Evolutionary conservation across 2,797 vertebrate genomes (phyloP).

Genomic region (Todus mexicanus): DNA sequence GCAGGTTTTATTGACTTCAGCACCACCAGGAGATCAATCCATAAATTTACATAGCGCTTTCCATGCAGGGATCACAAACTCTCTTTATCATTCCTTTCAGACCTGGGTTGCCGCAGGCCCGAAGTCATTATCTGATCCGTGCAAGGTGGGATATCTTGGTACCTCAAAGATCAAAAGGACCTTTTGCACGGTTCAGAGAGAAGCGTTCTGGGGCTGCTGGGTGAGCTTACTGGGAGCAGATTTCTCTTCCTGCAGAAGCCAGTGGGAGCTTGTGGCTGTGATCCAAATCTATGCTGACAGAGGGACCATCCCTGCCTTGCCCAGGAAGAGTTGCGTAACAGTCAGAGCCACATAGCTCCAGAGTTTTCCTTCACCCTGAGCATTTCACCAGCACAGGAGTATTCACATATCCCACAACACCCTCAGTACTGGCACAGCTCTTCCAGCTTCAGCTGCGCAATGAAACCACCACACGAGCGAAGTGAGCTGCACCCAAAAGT

Average conservation of each 20-base stretch:
- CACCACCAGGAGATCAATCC: not conserved
- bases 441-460: not conserved
- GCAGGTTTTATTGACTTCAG: not conserved
- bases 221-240: not conserved
- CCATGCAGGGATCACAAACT: not conserved
- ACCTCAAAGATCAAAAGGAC: constrained; percentile 27
- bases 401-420: not conserved
- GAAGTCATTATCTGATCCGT: not conserved
- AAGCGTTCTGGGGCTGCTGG: not conserved
- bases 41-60: not conserved
- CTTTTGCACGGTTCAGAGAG: not conserved
- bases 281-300: not conserved
- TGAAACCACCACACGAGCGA: not conserved
- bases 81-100: not conserved
- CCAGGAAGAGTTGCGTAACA: not conserved
- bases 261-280: not conserved
- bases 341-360: not conserved
- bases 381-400: not conserved
- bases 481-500: not conserved
- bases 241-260: not conserved
- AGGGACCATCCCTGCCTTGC: not conserved
- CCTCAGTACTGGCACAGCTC: not conserved
- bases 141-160: not conserved
- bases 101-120: not conserved
- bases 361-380: not conserved